Conservation (phyloP, 2,888 invertebrate genomes). For the Camptogramma bilineatum region DNA sequence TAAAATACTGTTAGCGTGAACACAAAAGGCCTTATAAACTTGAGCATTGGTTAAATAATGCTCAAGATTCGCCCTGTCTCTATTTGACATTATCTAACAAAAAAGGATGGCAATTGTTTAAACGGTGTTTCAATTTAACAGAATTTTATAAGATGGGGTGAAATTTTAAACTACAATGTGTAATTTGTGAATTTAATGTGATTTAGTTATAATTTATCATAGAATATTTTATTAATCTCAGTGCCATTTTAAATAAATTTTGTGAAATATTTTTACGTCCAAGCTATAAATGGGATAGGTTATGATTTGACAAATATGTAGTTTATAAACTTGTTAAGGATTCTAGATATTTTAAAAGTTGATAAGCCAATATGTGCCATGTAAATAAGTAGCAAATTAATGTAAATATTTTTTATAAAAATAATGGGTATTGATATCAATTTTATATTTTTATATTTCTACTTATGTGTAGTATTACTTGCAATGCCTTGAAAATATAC, state of each 20-base stretch:
- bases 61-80: too few species aligned
- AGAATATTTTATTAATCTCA: constrained; percentile 34
- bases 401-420: constrained; percentile 48
- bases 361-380: constrained; percentile 77
- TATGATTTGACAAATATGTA: constrained; percentile 28
- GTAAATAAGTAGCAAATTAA: constrained; percentile 65
- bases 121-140: too few species aligned
- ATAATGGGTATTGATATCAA: constrained; percentile 28
- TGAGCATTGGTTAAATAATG: too few species aligned
- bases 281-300: constrained; percentile 25
- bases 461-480: constrained; percentile 61
- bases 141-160: too few species aligned
- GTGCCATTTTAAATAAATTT: constrained; percentile 45
- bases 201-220: constrained; percentile 33
- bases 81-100: too few species aligned
- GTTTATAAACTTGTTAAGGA: constrained; percentile 18
- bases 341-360: constrained; percentile 20
- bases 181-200: constrained; percentile 28
- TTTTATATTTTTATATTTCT: constrained; percentile 46
- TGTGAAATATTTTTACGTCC: constrained; percentile 29
- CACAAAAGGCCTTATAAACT: too few species aligned
- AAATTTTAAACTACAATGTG: not conserved
- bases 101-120: too few species aligned
- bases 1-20: too few species aligned
- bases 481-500: constrained; percentile 58